Evolutionary conservation across 1,140 invertebrate species (phyloP), one percentile per base, ranked within the genome.

Genomic region (Cyrtorhinus lividipennis): DNA sequence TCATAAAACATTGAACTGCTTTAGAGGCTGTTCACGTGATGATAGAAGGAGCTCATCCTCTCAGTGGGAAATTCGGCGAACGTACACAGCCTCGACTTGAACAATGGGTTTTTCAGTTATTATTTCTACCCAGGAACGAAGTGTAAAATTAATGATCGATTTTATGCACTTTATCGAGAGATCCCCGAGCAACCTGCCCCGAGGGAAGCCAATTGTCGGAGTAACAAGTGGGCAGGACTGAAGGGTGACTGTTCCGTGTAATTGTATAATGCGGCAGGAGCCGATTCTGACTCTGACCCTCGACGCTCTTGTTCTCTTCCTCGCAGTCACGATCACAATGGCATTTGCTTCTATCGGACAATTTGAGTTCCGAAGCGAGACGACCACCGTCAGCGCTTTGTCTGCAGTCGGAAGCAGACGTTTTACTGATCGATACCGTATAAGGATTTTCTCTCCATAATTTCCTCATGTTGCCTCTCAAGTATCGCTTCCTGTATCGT

Each of bases 191-290:
- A 15, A 15, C 30, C 15, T 5, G 30, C 5, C 30, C 12, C 10
- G 48, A 20, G 48, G 48, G 48, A 53, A 20, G 48, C 48, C 48
- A 53, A 53, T 53, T 53, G 48, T 53, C 12, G 48, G 48, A 53
- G 48, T 53, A 53, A 53, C 48, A 53, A 53, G 48, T 53, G 48
- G 48, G 12, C 12, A 53, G 48, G 48, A 53, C 48, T 53, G 18
- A 53, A 53, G 12, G 48, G 48, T 15, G 30, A 38, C 48, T 22
- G 48, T 22, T 15, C 48, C 48, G 48, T 53, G 48, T 53, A 53
- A 53, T 53, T 53, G 48, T 53, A 53, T 53, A 12, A 53, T 22
- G 48, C 48, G 3, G 48, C 30, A 53, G 20, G 48, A 53, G 48
- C 48, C 20, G 48, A 53, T 53, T 53, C 48, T 53, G 20, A 53